Base-by-base conservation (phyloP, 2,888 invertebrate genomes). In the Stegana nigrithorax region DNA sequence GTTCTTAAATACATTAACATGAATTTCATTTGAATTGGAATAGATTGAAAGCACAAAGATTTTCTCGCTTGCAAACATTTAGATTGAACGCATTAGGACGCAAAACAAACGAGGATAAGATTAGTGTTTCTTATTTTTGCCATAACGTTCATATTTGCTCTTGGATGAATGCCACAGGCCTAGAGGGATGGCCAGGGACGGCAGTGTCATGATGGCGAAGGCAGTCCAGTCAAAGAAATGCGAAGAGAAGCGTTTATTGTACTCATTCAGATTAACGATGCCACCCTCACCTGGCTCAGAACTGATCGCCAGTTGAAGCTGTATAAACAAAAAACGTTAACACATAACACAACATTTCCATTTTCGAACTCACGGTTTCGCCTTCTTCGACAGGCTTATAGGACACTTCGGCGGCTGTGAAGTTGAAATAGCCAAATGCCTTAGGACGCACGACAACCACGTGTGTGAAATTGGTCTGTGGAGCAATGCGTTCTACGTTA, bases 191-290 rank as follows among this genome's bases (percentile, higher is more conserved):
- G 93, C 94, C 50, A 98, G 88, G 2, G 97, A 96, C 4, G 98
- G 97, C 67, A 97, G 88, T 25, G 97, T 95, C 96, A 99, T 97
- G 61, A 98, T 91, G 32, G 96, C 96, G 83, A 99, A 99, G 25
- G 97, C 95, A 60, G 93, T 89, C 99, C 98, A 99, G 87, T 98
- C 98, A 66, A 96, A 93, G 83, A 95, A 92, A 87, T 98, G 98
- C 0, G 97, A 96, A 2, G 98, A 98, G 88, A 97, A 98, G 82
- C 96, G 94, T 86, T 96, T 94, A 87, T 97, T 96, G 81, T 93
- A 98, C 86, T 98, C 97, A 78, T 90, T 92, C 88, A 92, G 93
- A 12, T 95, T 93, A 59, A 96, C 93, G 80, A 98, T 96, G 60
- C 93, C 93, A 69, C 97, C 97, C 87, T 98, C 96, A 62, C 98